A percentile compares a stretch with the other conserved stretches of the same genome.
Conservation (phyloP, 2,888 invertebrate genomes). For the Julus scanicus region DNA sequence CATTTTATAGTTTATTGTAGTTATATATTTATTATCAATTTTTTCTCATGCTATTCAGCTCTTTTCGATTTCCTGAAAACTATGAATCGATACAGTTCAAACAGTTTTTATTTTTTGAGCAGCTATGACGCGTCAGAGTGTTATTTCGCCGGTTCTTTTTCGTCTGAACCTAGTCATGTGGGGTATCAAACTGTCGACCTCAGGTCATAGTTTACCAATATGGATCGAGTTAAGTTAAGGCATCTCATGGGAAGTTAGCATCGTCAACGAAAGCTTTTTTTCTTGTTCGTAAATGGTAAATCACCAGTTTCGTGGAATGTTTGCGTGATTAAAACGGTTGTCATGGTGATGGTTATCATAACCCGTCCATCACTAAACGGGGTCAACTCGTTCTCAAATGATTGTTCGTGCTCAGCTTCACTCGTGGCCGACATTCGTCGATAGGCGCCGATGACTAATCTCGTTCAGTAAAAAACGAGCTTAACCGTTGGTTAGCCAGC, state of each 20-base stretch:
- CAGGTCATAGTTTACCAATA: not conserved
- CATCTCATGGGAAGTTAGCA: not conserved
- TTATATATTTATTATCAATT: too few species aligned
- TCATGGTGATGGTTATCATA: conserved; percentile 8
- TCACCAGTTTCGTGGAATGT: not conserved
- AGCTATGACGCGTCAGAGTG: not conserved
- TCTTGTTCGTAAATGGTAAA: not conserved
- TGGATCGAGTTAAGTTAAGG: not conserved
- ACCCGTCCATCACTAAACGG: conserved; percentile 23
- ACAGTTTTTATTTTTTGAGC: too few species aligned
- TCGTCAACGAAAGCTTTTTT: too few species aligned
- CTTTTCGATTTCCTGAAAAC: too few species aligned
- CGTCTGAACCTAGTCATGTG: not conserved
- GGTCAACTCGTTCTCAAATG: not conserved
- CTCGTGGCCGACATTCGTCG: conserved; percentile 42
- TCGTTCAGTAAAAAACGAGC: conserved; percentile 5
- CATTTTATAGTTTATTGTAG: too few species aligned
- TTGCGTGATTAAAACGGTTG: not conserved
- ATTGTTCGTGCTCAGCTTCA: conserved; percentile 12
- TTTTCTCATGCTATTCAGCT: too few species aligned
- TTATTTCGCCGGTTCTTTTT: not conserved
- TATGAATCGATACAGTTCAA: too few species aligned
- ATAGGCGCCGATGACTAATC: conserved; percentile 39
- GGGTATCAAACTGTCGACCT: not conserved
- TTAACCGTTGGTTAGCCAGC: conserved; percentile 24